Evolutionary conservation across 1,140 invertebrate species (phyloP).

Genomic region (Penaeus japonicus): DNA sequence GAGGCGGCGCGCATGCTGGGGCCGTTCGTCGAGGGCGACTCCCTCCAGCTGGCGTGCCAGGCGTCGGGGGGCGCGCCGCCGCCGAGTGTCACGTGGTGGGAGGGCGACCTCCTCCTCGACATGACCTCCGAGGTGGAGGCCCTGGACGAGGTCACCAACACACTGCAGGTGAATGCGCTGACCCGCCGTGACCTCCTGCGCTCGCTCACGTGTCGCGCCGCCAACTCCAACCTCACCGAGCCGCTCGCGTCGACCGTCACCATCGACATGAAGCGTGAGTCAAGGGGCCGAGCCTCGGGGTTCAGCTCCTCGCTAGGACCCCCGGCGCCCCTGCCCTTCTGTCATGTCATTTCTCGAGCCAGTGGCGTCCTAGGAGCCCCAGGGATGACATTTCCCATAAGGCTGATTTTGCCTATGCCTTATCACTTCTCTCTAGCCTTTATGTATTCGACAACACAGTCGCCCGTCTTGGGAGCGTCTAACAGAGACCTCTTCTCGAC

Average conservation of each 20-base stretch:
- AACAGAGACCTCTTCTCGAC: background rate
- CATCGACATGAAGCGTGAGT: slow-evolving; percentile 63
- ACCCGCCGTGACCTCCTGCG: slow-evolving; percentile 49
- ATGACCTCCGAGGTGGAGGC: slow-evolving; percentile 33
- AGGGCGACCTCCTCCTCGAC: slow-evolving; percentile 42
- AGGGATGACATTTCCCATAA: too few relatives aligned
- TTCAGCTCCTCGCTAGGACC: background rate
- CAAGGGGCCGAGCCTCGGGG: background rate
- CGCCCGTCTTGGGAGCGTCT: background rate
- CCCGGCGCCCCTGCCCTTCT: background rate
- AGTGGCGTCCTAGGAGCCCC: too few relatives aligned
- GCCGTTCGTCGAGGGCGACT: slow-evolving; percentile 78
- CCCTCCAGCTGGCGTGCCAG: slow-evolving; percentile 73
- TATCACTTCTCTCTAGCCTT: background rate
- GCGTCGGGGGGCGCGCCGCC: slow-evolving; percentile 82
- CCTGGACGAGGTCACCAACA: slow-evolving; percentile 34
- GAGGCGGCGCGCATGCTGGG: slow-evolving; percentile 80
- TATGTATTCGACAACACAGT: background rate
- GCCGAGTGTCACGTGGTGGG: slow-evolving; percentile 80
- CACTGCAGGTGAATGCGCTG: slow-evolving; percentile 32
- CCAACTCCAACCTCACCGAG: slow-evolving; percentile 83
- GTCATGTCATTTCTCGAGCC: background rate
- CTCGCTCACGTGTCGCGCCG: slow-evolving; percentile 61
- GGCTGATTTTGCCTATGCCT: too few relatives aligned
- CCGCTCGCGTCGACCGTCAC: slow-evolving; percentile 67